Conservation (phyloP, 1,140 invertebrate species). For the Heliconius hewitsoni region DNA sequence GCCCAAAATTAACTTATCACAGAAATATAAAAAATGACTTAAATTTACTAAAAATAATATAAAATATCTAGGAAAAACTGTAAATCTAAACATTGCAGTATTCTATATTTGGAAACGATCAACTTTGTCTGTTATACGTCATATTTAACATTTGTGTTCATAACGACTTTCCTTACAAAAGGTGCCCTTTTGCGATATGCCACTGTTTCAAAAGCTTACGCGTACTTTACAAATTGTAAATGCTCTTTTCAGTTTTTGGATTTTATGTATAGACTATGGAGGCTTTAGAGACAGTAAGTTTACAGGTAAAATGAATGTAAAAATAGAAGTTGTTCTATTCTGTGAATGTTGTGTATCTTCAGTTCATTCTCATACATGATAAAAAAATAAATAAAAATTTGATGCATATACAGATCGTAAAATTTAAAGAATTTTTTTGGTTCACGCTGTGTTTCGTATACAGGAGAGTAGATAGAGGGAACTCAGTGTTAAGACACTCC, state of each 20-base stretch:
- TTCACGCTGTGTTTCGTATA: too few species aligned
- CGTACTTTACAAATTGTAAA: conserved; percentile 12
- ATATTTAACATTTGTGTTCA: conserved; percentile 45
- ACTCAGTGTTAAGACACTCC: too few species aligned
- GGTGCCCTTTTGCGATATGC: conserved; percentile 7
- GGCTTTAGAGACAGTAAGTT: not conserved
- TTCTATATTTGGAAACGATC: conserved; percentile 46
- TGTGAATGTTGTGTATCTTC: not conserved
- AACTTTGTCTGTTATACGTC: conserved; percentile 49
- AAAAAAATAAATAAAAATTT: too few species aligned
- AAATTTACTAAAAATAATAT: too few species aligned
- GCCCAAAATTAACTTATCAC: too few species aligned
- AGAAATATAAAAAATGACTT: too few species aligned
- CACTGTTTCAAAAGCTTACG: conserved; percentile 10
- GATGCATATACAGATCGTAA: not conserved
- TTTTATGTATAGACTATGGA: not conserved
- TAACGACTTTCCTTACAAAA: conserved; percentile 44
- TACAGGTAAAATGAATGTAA: not conserved
- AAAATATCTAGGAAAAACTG: conserved; percentile 16
- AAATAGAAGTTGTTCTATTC: conserved; percentile 1
- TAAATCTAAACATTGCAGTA: conserved; percentile 32
- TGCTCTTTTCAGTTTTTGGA: conserved; percentile 1
- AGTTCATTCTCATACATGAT: not conserved
- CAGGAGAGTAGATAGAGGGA: too few species aligned
- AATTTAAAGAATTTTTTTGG: not conserved